Conservation (phyloP, 2,888 invertebrate genomes). For the Ophion ventricosus region DNA sequence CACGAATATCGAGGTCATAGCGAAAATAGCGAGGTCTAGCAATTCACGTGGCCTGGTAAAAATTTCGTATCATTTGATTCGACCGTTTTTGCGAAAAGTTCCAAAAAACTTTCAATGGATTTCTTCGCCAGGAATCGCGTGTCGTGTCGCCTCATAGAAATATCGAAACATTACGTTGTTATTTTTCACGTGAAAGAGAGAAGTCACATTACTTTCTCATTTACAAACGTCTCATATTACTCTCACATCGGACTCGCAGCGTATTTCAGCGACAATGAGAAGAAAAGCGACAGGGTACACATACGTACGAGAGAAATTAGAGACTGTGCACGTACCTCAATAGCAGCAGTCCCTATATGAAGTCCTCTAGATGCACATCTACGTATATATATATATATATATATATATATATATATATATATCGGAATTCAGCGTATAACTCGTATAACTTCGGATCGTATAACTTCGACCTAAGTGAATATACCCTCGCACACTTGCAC, state of each 20-base stretch:
- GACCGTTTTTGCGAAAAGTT: no score
- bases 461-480: constrained; percentile 59
- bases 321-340: constrained; percentile 37
- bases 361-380: constrained; percentile 15
- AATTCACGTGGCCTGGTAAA: no score
- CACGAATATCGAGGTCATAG: neutral
- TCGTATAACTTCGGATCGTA: no score
- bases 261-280: constrained; percentile 18
- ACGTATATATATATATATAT: neutral
- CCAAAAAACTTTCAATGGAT: no score
- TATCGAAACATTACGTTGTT: neutral
- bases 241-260: constrained; percentile 18
- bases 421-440: constrained; percentile 11
- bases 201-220: neutral
- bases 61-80: no score
- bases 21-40: neutral
- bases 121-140: no score
- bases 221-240: constrained; percentile 14
- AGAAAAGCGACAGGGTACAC: constrained; percentile 23
- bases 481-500: constrained; percentile 44
- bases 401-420: constrained; percentile 9
- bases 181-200: neutral
- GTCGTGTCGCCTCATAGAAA: neutral
- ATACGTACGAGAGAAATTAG: constrained; percentile 56
- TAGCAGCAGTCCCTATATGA: constrained; percentile 1